These are phyloP conservation scores for Microtus pennsylvanicus DNA, from an alignment of 2,113 vertebrate genomes.

Conservation along the genomic window DNA sequence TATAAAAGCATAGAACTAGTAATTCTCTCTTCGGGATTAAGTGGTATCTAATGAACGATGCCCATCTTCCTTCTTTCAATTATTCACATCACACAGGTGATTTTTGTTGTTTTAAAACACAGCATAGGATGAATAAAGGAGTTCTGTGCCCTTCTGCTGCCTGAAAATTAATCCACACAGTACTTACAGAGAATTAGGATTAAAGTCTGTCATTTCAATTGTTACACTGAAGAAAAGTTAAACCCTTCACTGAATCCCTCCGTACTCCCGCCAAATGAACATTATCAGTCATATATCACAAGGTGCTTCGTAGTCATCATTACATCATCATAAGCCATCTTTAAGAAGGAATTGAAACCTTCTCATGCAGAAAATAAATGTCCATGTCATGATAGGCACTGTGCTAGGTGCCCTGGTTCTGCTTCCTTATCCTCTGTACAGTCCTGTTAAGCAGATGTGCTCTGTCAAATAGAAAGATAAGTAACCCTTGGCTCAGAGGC, in stretches of 20 bases:
- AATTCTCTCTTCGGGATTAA: neutral
- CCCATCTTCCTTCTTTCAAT: neutral
- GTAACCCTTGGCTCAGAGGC: neutral
- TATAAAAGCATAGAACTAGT: neutral
- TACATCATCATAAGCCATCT: neutral
- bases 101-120: constrained; percentile 20
- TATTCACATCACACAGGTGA: neutral
- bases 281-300: neutral
- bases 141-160: neutral
- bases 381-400: neutral
- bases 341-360: neutral
- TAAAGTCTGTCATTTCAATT: neutral
- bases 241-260: neutral
- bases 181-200: neutral
- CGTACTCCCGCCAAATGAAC: neutral
- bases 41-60: neutral
- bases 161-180: neutral
- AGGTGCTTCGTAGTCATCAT: neutral
- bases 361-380: neutral
- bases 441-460: neutral
- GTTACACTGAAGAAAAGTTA: neutral
- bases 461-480: neutral
- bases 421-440: neutral
- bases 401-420: neutral
- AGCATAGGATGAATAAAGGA: neutral